phyloP scores from a whole-genome alignment of 2,888 invertebrate species.

The Embidobia sp. region DNA sequence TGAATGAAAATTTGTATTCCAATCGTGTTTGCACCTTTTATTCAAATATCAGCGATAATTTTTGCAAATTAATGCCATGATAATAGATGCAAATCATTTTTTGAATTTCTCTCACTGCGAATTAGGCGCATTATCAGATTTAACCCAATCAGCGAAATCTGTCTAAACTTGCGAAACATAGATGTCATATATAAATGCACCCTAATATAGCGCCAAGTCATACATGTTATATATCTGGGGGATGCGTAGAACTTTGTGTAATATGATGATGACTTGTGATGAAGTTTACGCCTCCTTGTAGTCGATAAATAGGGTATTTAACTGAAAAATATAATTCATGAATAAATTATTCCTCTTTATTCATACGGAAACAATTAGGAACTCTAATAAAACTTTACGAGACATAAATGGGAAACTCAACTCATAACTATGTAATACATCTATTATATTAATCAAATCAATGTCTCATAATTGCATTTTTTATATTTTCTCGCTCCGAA shows the following conservation, averaged over 20 bases:
- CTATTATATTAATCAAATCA: no score
- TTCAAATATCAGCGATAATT: no score
- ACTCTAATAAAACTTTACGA: background rate
- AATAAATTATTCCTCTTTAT: slow-evolving; percentile 15
- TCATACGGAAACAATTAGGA: slow-evolving; percentile 6
- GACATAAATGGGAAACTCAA: background rate
- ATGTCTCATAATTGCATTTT: no score
- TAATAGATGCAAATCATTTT: background rate
- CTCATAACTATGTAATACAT: no score
- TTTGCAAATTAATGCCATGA: background rate
- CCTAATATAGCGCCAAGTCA: slow-evolving; percentile 34
- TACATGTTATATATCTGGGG: slow-evolving; percentile 42
- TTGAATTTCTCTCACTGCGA: background rate
- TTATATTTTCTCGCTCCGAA: no score
- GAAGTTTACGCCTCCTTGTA: slow-evolving; percentile 28
- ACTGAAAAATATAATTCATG: slow-evolving; percentile 30
- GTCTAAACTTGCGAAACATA: slow-evolving; percentile 53
- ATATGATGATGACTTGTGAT: slow-evolving; percentile 36
- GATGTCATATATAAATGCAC: slow-evolving; percentile 53
- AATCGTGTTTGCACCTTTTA: no score
- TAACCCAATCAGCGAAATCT: slow-evolving; percentile 44
- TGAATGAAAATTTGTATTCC: slow-evolving; percentile 10
- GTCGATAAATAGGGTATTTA: slow-evolving; percentile 21
- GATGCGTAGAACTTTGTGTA: slow-evolving; percentile 35
- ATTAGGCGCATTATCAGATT: slow-evolving; percentile 19